Conservation (phyloP, 2,113 vertebrate species). For the Heliornis fulica region DNA sequence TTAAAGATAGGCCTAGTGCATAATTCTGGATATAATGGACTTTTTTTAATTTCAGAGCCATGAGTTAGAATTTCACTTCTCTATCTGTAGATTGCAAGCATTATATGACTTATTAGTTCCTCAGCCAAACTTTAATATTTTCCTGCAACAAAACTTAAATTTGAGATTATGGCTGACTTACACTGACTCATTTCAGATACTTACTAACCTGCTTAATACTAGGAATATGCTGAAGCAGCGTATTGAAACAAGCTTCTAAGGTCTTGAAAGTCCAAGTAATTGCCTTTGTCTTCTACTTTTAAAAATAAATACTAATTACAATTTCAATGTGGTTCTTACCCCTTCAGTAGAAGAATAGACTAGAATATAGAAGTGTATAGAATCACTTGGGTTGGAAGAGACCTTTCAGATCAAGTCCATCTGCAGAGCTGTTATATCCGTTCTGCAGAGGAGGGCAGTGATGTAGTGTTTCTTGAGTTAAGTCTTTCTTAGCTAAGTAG, state of each 20-base stretch:
- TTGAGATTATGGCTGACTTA: neutral
- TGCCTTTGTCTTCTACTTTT: neutral
- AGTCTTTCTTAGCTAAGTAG: neutral
- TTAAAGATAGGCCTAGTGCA: neutral
- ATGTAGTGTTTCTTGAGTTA: neutral
- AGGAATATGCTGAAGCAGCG: neutral
- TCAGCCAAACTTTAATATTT: neutral
- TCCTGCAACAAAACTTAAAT: neutral
- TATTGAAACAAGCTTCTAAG: neutral
- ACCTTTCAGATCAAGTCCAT: no score
- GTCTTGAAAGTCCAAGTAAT: neutral
- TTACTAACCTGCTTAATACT: neutral
- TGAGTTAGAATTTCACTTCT: neutral
- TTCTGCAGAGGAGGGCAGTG: neutral
- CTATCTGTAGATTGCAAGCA: neutral
- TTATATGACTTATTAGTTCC: neutral
- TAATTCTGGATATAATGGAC: neutral
- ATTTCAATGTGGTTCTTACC: neutral
- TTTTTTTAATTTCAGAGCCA: neutral
- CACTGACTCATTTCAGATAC: neutral
- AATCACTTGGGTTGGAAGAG: no score
- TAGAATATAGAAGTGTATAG: no score
- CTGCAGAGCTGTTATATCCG: neutral
- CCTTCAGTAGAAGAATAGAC: neutral
- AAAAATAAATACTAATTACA: neutral